Evolutionary conservation across 2,797 vertebrate species (phyloP).

Genomic region (Acanthornis magna): DNA sequence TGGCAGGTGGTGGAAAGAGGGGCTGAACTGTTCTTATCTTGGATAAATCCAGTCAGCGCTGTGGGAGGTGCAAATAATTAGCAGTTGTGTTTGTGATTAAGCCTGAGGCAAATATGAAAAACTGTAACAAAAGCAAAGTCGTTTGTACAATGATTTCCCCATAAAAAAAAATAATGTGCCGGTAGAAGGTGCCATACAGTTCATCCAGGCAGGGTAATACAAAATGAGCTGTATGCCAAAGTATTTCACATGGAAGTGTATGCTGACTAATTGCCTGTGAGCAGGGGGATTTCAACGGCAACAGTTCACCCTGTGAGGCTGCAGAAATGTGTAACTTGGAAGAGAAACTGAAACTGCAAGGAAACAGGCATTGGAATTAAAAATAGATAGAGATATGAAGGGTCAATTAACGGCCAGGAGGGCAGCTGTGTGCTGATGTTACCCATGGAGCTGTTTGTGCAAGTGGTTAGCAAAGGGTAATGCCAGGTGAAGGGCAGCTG

Average conservation of each 20-base stretch:
- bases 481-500: neutral
- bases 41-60: neutral
- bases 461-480: neutral
- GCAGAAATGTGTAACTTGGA: neutral
- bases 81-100: neutral
- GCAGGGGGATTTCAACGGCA: neutral
- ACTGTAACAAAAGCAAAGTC: neutral
- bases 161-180: neutral
- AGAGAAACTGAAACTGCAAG: neutral
- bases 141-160: neutral
- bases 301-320: neutral
- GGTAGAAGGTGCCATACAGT: neutral
- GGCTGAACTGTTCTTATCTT: neutral
- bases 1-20: neutral
- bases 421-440: neutral
- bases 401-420: neutral
- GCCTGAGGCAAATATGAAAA: neutral
- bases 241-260: neutral
- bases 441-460: neutral
- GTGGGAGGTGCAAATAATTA: constrained; percentile 21
- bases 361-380: neutral
- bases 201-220: neutral
- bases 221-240: neutral
- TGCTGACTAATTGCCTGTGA: neutral
- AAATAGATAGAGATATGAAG: neutral